These are phyloP conservation scores for Scelioninae gen. 2 DNA, from an alignment of 2,888 invertebrate species.

Conservation along the genomic window DNA sequence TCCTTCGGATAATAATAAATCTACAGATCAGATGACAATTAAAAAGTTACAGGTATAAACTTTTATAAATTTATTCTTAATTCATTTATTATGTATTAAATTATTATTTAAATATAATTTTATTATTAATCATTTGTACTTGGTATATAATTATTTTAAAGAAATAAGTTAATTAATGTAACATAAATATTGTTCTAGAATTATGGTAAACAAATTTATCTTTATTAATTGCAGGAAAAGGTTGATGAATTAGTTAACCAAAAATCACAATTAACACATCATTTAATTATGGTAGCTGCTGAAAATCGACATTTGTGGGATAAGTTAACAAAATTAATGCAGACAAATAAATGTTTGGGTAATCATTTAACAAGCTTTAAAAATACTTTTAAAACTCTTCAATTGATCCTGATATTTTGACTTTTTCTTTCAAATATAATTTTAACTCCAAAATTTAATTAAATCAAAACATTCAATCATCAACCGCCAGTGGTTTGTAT, in stretches of 20 bases:
- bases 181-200: not conserved
- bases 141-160: too few relatives aligned
- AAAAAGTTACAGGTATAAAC: slow-evolving; percentile 64
- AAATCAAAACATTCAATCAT: slow-evolving; percentile 58
- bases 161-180: too few relatives aligned
- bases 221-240: slow-evolving; percentile 77
- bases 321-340: slow-evolving; percentile 81
- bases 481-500: slow-evolving; percentile 63
- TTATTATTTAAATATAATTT: not conserved
- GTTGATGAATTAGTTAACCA: slow-evolving; percentile 84
- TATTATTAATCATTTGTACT: too few relatives aligned
- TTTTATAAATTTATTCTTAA: slow-evolving; percentile 21
- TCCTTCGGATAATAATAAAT: slow-evolving; percentile 46
- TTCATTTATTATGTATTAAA: not conserved
- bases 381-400: slow-evolving; percentile 75
- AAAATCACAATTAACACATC: slow-evolving; percentile 85
- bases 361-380: slow-evolving; percentile 77
- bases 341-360: slow-evolving; percentile 78
- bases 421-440: slow-evolving; percentile 66
- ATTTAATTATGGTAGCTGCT: slow-evolving; percentile 87
- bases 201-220: not conserved
- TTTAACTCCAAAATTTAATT: slow-evolving; percentile 59
- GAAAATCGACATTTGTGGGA: slow-evolving; percentile 90
- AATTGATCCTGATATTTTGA: slow-evolving; percentile 65
- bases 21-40: slow-evolving; percentile 59